phyloP scores from a whole-genome alignment of 2,888 invertebrate genomes.

The Rotaria macrura region DNA sequence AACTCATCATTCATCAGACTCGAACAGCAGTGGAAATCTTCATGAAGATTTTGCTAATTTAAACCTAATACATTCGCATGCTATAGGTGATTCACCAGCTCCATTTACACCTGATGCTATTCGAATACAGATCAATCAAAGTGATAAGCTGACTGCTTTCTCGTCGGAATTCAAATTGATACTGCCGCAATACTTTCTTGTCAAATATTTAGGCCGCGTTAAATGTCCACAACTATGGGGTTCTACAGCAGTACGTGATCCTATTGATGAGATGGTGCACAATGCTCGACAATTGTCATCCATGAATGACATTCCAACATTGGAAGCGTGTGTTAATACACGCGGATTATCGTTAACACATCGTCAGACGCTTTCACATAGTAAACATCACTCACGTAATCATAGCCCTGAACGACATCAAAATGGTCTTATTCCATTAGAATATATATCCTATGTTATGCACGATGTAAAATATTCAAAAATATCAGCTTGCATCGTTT shows the following conservation, averaged over 20 bases:
- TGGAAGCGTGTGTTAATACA: constrained; percentile 42
- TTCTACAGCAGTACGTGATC: constrained; percentile 42
- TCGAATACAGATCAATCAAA: not conserved
- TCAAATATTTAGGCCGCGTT: constrained; percentile 45
- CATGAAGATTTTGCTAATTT: not conserved
- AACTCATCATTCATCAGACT: not conserved
- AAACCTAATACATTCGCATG: not conserved
- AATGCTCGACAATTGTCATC: constrained; percentile 39
- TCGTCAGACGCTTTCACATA: not conserved
- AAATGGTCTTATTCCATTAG: constrained; percentile 42
- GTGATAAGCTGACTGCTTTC: not conserved
- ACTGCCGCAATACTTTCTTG: constrained; percentile 47
- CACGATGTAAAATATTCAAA: constrained; percentile 47
- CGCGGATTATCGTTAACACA: constrained; percentile 41
- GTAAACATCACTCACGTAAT: not conserved
- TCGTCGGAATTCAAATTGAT: not conserved
- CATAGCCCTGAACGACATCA: constrained; percentile 39
- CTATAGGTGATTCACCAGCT: not conserved
- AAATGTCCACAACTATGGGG: constrained; percentile 43
- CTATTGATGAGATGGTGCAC: constrained; percentile 44
- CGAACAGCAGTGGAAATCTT: not conserved
- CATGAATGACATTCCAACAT: constrained; percentile 43
- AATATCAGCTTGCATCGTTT: constrained; percentile 46
- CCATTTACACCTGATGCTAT: not conserved
- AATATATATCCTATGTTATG: constrained; percentile 48